Percentiles rank a stretch among this genome's conserved stretches.
These are phyloP conservation scores for Upupa epops DNA, from an alignment of 2,113 vertebrate species.

Conservation along the genomic window DNA sequence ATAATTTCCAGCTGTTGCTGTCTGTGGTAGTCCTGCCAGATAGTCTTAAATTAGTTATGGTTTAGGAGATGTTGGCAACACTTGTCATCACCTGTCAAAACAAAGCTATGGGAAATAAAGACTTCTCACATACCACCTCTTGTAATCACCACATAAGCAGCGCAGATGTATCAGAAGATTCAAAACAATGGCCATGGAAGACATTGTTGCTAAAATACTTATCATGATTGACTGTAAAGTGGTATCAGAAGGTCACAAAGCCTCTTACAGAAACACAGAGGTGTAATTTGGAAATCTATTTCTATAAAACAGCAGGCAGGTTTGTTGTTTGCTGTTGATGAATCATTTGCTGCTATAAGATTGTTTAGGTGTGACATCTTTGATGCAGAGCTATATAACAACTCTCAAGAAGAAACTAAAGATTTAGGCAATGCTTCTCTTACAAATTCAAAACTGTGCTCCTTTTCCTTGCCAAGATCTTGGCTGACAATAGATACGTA, in stretches of 20 bases:
- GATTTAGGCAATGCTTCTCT: slow-evolving; percentile 18
- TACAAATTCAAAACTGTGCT: slow-evolving; percentile 25
- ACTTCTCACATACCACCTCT: background rate
- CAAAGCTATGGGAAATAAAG: background rate
- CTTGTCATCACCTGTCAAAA: background rate
- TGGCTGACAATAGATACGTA: background rate
- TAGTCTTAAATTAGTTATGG: background rate
- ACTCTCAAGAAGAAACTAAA: slow-evolving; percentile 12
- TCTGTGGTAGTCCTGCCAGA: background rate
- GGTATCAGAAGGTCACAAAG: background rate
- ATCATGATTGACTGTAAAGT: background rate
- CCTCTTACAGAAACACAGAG: background rate
- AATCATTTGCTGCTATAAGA: slow-evolving; percentile 17
- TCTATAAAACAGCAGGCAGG: background rate
- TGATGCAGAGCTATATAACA: slow-evolving; percentile 20
- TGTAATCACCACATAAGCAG: background rate
- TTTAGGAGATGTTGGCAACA: background rate
- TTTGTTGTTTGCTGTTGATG: too few species aligned
- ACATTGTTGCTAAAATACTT: slow-evolving; percentile 1
- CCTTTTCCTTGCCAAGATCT: background rate
- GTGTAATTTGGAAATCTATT: background rate
- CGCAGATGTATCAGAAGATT: background rate
- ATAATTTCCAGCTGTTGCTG: background rate
- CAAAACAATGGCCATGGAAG: background rate
- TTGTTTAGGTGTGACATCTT: slow-evolving; percentile 14